Conservation (phyloP, 2,113 vertebrate genomes). For the Okapia johnstoni region DNA sequence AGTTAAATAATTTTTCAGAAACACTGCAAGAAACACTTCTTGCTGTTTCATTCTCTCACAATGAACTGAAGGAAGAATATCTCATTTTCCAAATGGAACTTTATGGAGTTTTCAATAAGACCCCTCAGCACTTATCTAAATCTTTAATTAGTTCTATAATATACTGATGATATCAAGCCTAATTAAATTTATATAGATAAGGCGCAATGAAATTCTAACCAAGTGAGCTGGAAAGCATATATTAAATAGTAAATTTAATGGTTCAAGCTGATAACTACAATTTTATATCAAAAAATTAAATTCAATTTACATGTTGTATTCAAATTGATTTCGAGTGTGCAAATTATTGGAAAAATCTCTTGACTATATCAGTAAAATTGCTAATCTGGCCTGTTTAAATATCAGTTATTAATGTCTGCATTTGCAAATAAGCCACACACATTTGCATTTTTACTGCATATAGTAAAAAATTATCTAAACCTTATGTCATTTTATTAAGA, state of each 20-base stretch:
- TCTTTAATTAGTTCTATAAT: conserved; percentile 92
- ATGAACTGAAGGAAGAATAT: conserved; percentile 73
- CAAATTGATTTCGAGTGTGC: conserved; percentile 84
- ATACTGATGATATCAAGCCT: conserved; percentile 88
- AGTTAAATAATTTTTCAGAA: conserved; percentile 73
- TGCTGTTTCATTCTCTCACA: conserved; percentile 25
- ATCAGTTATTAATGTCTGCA: conserved; percentile 81
- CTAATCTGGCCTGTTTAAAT: conserved; percentile 78
- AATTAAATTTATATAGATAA: conserved; percentile 92
- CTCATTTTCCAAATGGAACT: conserved; percentile 80
- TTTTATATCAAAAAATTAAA: conserved; percentile 82
- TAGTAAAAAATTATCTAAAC: conserved; percentile 75
- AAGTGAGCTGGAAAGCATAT: conserved; percentile 87
- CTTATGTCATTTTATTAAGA: conserved; percentile 78
- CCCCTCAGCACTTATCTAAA: conserved; percentile 88
- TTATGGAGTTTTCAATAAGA: conserved; percentile 84
- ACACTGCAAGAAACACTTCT: conserved; percentile 62
- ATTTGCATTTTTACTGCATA: conserved; percentile 82
- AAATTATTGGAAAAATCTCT: conserved; percentile 80
- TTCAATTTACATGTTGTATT: conserved; percentile 82
- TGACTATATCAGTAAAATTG: conserved; percentile 75
- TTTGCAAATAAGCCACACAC: conserved; percentile 76
- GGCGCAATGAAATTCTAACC: conserved; percentile 85
- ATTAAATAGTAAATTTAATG: conserved; percentile 85
- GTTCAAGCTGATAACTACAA: conserved; percentile 81